Evolutionary conservation across 2,113 vertebrate species (phyloP), one percentile per base, ranked within the genome.

Genomic region (Piprites chloris): DNA sequence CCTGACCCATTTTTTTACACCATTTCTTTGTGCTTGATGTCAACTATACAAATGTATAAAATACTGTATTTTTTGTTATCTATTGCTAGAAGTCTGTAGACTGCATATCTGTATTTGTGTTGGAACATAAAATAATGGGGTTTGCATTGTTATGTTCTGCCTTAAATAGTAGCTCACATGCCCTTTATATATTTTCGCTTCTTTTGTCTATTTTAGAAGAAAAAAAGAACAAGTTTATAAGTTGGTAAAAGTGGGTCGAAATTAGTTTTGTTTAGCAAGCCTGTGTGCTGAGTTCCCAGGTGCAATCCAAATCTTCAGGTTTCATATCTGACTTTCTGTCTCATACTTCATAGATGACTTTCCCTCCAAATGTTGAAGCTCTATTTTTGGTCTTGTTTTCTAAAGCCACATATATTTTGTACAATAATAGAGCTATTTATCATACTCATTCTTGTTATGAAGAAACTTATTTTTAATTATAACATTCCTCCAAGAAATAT

Each of bases 11-110:
- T 96, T 96, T 96, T 94, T 90, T 47, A 73, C 19, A 62, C 69
- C 9, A 35, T 88, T 92, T 85, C 65, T 46, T 87, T 75, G 27
- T 79, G 58, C 46, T 87, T 82, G 53, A 93, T 55, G 95, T 53
- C 74, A 89, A 39, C 56, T 85, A 27, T 82, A 87, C 62, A 94
- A 26, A 87, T 73, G 7, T 69, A 85, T 89, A n/a, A 96, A 95
- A 95, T 95, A 32, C 16, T 92, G 78, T 97, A 95, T 89, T 96
- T 98, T 97, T 97, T 77, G 68, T 95, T 74, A 92, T 35, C 52
- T 89, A 37, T 95, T 96, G 49, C 62, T 91, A 87, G 66, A 88
- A 95, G 52, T 91, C 63, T 86, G 32, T 73, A 90, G 87, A 93
- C 47, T 85, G 90, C 85, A 53, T 91, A 39, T 73, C 74, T 93